Percentiles rank a stretch among this genome's conserved stretches.
phyloP scores from a whole-genome alignment of 2,113 vertebrate genomes.

The Diadophis punctatus region DNA sequence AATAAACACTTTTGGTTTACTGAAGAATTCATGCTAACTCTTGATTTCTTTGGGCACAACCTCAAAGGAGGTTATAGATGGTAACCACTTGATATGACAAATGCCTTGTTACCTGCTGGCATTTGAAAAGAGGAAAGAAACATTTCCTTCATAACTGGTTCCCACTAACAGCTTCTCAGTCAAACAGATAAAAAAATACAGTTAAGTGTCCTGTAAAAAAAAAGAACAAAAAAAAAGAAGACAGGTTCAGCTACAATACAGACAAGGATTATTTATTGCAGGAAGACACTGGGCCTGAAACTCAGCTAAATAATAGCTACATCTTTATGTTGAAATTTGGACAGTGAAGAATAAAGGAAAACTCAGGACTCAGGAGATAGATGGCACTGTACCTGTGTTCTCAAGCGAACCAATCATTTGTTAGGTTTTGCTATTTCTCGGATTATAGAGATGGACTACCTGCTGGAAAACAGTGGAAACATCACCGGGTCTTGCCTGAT shows the following conservation, averaged over 20 bases:
- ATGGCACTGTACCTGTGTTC: not conserved
- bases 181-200: conserved; percentile 41
- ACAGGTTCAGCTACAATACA: conserved; percentile 4
- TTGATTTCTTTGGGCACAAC: conserved; percentile 33
- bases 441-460: conserved; percentile 7
- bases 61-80: conserved; percentile 38
- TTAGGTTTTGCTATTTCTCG: conserved; percentile 23
- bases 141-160: conserved; percentile 36
- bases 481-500: not conserved
- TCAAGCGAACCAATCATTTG: not conserved
- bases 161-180: conserved; percentile 39
- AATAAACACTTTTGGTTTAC: conserved; percentile 18
- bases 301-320: not conserved
- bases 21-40: conserved; percentile 31
- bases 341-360: conserved; percentile 4
- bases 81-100: conserved; percentile 33
- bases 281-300: conserved; percentile 10
- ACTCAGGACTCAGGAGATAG: not conserved
- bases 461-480: conserved; percentile 27
- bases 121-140: conserved; percentile 31
- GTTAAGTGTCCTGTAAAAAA: conserved; percentile 13
- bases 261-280: conserved; percentile 14
- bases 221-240: conserved; percentile 26
- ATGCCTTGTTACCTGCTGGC: conserved; percentile 30
- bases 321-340: conserved; percentile 26